These are phyloP conservation scores for Scatophagus argus DNA, from an alignment of 2,113 vertebrate species.

Conservation along the genomic window DNA sequence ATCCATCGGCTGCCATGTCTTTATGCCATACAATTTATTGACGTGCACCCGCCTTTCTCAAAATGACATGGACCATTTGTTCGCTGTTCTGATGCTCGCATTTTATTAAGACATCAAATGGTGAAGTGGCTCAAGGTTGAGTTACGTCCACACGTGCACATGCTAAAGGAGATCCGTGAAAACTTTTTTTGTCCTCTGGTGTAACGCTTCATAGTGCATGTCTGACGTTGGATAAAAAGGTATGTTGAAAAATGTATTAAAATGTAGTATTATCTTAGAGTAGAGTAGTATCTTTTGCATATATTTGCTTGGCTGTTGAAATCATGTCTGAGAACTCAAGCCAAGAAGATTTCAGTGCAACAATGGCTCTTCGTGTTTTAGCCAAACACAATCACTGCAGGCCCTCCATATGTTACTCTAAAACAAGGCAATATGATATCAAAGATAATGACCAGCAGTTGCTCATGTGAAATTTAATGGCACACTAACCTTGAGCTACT, in stretches of 20 bases:
- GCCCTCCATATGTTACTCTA: constrained; percentile 42
- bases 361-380: neutral
- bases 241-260: neutral
- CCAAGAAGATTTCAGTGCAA: neutral
- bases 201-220: neutral
- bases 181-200: neutral
- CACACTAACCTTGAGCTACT: constrained; percentile 45
- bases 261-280: too few relatives aligned
- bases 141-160: neutral
- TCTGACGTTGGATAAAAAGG: neutral
- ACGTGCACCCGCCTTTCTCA: constrained; percentile 1
- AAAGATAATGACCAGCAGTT: constrained; percentile 30
- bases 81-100: constrained; percentile 13
- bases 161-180: neutral
- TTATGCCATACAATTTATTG: constrained; percentile 53
- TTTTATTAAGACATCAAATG: constrained; percentile 47
- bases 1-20: constrained; percentile 44
- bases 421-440: constrained; percentile 33
- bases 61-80: constrained; percentile 35
- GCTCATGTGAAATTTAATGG: constrained; percentile 49
- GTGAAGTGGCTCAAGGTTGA: constrained; percentile 44
- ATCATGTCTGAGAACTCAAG: neutral
- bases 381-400: neutral
- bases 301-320: neutral
- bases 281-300: too few relatives aligned